Evolutionary conservation across 2,888 invertebrate genomes (phyloP).

Genomic region (Epinotia demarniana): DNA sequence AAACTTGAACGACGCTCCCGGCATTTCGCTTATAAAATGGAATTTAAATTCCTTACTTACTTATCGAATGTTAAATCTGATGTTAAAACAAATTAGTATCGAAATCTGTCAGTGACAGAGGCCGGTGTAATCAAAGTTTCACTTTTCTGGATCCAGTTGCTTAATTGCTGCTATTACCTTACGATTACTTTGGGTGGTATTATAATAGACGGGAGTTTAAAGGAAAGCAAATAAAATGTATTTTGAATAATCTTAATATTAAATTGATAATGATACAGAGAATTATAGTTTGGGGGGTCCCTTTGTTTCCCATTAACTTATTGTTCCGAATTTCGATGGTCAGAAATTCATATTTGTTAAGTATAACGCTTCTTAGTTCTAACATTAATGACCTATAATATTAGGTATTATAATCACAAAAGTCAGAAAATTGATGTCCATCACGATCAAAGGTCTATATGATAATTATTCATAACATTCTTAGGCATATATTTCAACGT

Average conservation of each 20-base stretch:
- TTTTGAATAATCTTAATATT: not conserved
- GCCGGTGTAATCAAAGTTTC: conserved; percentile 20
- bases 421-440: no score
- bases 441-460: no score
- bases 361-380: no score
- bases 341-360: no score
- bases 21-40: conserved; percentile 40
- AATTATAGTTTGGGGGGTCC: no score
- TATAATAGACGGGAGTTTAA: conserved; percentile 18
- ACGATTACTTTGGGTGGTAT: conserved; percentile 10
- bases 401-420: no score
- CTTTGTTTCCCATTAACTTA: no score
- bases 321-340: no score
- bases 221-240: not conserved
- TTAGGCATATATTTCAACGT: no score
- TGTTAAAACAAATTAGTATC: conserved; percentile 22
- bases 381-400: no score
- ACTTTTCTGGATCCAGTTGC: not conserved
- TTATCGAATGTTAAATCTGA: conserved; percentile 34
- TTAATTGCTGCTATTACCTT: not conserved
- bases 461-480: no score
- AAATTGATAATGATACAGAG: no score
- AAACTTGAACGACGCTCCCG: conserved; percentile 59
- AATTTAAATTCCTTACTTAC: conserved; percentile 28
- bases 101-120: conserved; percentile 33